Evolutionary conservation across 2,113 vertebrate genomes (phyloP).

Genomic region (Macquaria australasica): DNA sequence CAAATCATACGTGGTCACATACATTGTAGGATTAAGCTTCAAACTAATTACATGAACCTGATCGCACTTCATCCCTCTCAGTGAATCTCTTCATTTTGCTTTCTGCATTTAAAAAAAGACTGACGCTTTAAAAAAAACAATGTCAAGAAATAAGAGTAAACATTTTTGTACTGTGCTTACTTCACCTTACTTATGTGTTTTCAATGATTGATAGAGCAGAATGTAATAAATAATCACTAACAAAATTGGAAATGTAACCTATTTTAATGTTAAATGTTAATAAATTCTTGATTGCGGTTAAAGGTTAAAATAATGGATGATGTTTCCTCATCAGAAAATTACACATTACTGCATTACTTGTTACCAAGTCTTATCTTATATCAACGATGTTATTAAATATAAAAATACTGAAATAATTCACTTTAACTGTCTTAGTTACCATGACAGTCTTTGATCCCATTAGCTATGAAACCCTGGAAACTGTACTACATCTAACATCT

Average conservation of each 20-base stretch:
- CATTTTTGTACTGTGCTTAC: background rate
- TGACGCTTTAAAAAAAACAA: background rate
- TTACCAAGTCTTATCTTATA: too few relatives aligned
- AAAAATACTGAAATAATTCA: background rate
- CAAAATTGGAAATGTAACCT: too few relatives aligned
- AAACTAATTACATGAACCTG: background rate
- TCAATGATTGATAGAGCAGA: background rate
- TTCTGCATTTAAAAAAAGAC: background rate
- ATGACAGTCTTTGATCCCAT: background rate
- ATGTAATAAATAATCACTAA: too few relatives aligned
- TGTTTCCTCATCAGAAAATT: too few relatives aligned
- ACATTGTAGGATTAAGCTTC: background rate
- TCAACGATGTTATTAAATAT: background rate
- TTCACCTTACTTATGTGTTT: background rate
- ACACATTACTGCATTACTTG: too few relatives aligned
- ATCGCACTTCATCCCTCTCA: background rate
- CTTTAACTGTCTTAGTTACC: too few relatives aligned
- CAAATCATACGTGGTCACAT: background rate
- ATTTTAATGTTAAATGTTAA: too few relatives aligned
- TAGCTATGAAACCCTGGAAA: background rate
- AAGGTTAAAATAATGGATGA: too few relatives aligned
- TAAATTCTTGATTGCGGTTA: too few relatives aligned
- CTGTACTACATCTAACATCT: background rate
- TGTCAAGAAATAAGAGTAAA: too few relatives aligned
- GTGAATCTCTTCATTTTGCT: background rate